Evolutionary conservation across 2,888 invertebrate genomes (phyloP).

Genomic region (Stenoptilia bipunctidactyla): DNA sequence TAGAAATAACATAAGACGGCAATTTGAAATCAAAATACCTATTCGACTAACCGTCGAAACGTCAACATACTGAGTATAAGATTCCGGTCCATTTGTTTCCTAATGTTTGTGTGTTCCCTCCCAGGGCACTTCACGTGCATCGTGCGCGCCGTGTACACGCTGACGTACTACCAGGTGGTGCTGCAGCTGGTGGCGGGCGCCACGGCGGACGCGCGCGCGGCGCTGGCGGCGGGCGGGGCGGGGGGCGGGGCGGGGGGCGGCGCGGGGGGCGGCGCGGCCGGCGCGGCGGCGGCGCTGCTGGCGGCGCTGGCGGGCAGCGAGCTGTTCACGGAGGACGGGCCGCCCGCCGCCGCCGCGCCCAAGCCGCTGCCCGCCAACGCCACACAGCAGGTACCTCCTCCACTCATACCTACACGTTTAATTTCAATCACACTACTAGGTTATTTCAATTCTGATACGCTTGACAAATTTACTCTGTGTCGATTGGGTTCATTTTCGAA

Average conservation of each 20-base stretch:
- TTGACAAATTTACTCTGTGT: too few relatives aligned
- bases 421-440: too few relatives aligned
- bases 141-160: slow-evolving; percentile 89
- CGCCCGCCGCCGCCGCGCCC: slow-evolving; percentile 19
- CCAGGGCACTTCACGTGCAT: slow-evolving; percentile 90
- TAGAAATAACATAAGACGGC: too few relatives aligned
- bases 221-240: slow-evolving; percentile 42
- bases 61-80: too few relatives aligned
- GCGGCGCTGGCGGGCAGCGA: slow-evolving; percentile 50
- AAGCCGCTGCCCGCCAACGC: slow-evolving; percentile 32
- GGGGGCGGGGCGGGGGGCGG: slow-evolving; percentile 56
- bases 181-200: slow-evolving; percentile 81
- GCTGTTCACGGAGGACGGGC: slow-evolving; percentile 74
- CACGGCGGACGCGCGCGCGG: slow-evolving; percentile 74
- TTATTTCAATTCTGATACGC: too few relatives aligned
- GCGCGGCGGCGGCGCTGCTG: slow-evolving; percentile 44
- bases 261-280: slow-evolving; percentile 61
- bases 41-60: too few relatives aligned
- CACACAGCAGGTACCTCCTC: slow-evolving; percentile 50
- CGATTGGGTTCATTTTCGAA: too few relatives aligned
- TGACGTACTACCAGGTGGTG: slow-evolving; percentile 90
- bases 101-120: too few relatives aligned
- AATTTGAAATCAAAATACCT: too few relatives aligned
- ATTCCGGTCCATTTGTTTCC: too few relatives aligned
- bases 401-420: too few relatives aligned